Evolutionary conservation across 2,888 invertebrate genomes (phyloP).

Genomic region (Netelia inedita): DNA sequence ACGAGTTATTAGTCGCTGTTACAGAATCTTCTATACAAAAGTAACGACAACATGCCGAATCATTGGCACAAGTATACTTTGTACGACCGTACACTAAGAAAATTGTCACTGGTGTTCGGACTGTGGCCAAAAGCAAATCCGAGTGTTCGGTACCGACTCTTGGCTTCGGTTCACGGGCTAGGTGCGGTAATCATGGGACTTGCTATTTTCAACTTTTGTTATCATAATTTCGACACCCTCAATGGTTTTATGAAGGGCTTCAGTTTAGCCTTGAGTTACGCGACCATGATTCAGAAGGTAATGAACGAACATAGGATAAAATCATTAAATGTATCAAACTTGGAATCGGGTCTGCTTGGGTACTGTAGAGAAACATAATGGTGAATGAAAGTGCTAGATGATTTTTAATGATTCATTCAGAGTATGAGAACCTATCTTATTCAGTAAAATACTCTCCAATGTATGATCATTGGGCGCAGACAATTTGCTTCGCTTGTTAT

Average conservation of each 20-base stretch:
- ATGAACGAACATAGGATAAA: neutral
- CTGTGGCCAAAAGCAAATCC: slow-evolving; percentile 56
- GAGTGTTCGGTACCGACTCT: slow-evolving; percentile 24
- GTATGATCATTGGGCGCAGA: slow-evolving; percentile 1
- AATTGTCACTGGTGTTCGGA: slow-evolving; percentile 42
- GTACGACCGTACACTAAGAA: slow-evolving; percentile 44
- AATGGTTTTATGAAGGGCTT: slow-evolving; percentile 61
- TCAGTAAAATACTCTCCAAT: neutral
- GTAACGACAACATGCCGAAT: slow-evolving; percentile 40
- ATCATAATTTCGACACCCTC: slow-evolving; percentile 56
- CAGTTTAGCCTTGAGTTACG: slow-evolving; percentile 56
- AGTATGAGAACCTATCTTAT: neutral
- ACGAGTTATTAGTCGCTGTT: neutral
- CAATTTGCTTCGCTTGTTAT: slow-evolving; percentile 28
- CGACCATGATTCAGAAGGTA: slow-evolving; percentile 51
- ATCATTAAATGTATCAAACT: neutral
- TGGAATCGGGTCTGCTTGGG: neutral
- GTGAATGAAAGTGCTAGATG: too few species aligned
- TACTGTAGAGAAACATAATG: neutral
- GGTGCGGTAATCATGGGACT: slow-evolving; percentile 3
- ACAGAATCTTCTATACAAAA: neutral
- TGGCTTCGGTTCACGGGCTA: slow-evolving; percentile 22
- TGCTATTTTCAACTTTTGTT: slow-evolving; percentile 62
- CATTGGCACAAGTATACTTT: slow-evolving; percentile 45
- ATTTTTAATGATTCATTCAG: neutral